These are phyloP conservation scores for Cephus spinipes DNA, from an alignment of 2,888 invertebrate species.

Conservation along the genomic window DNA sequence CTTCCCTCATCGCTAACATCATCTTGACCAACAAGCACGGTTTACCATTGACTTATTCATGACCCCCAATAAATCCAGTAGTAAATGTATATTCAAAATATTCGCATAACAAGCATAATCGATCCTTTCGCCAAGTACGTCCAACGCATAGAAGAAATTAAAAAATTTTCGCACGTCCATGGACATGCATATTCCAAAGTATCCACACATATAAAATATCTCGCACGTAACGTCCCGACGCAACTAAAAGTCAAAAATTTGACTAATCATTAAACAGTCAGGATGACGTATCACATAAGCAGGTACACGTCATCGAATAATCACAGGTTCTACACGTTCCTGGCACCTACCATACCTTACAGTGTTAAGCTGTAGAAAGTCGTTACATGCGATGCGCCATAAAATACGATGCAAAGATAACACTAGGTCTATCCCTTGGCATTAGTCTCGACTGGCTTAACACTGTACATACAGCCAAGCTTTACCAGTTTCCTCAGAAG, in stretches of 20 bases:
- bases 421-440: background rate
- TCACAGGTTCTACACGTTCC: background rate
- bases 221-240: background rate
- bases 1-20: too few species aligned
- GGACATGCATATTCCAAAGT: background rate
- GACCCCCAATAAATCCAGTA: background rate
- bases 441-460: background rate
- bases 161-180: background rate
- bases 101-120: background rate
- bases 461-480: background rate
- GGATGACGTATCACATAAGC: background rate
- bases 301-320: background rate
- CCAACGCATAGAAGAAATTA: background rate
- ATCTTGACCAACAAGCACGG: background rate
- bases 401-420: background rate
- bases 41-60: background rate
- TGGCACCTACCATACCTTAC: background rate
- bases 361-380: background rate
- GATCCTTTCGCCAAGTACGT: background rate
- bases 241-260: background rate
- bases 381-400: background rate
- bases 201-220: background rate
- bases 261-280: background rate
- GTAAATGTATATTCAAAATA: background rate
- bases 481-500: conserved; percentile 18